Percentiles rank a stretch among this genome's conserved stretches.
phyloP scores from a whole-genome alignment of 2,113 vertebrate genomes.

The Trichomycterus rosablanca region DNA sequence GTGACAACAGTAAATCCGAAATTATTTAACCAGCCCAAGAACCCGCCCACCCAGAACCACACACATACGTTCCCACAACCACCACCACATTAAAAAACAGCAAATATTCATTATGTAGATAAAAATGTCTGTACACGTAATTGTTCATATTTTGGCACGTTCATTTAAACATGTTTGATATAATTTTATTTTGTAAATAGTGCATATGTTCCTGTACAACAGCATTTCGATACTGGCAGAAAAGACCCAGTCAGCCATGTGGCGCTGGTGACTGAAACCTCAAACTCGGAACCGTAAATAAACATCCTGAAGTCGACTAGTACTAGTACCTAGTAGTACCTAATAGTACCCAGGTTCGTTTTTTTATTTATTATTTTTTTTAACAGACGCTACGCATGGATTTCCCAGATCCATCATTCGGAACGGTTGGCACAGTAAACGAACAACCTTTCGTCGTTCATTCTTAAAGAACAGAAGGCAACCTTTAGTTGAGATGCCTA shows the following conservation, averaged over 20 bases:
- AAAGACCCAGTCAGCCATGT: conserved; percentile 28
- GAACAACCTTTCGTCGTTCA: conserved; percentile 30
- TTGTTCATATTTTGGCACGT: conserved; percentile 82
- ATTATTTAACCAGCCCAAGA: conserved; percentile 8
- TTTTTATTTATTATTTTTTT: too few species aligned
- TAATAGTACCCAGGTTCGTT: conserved; percentile 11
- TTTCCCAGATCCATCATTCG: conserved; percentile 22
- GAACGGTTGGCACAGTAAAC: conserved; percentile 39
- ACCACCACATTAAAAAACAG: conserved; percentile 58
- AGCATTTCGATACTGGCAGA: conserved; percentile 60
- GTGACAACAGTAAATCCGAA: conserved; percentile 51
- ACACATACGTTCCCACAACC: conserved; percentile 37
- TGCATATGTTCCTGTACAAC: conserved; percentile 83
- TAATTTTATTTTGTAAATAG: conserved; percentile 74
- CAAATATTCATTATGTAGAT: conserved; percentile 68
- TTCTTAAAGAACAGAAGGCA: conserved; percentile 64
- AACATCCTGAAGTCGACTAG: conserved; percentile 30
- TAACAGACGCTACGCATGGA: conserved; percentile 8
- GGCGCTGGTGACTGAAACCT: conserved; percentile 32
- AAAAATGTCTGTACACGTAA: conserved; percentile 78
- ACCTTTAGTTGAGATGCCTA: conserved; percentile 45
- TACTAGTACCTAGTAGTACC: conserved; percentile 4
- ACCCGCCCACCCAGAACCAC: conserved; percentile 43
- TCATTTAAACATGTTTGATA: conserved; percentile 51
- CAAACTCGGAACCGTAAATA: conserved; percentile 31